phyloP scores from a whole-genome alignment of 23 tunicate species.

The Ciona savignyi region DNA sequence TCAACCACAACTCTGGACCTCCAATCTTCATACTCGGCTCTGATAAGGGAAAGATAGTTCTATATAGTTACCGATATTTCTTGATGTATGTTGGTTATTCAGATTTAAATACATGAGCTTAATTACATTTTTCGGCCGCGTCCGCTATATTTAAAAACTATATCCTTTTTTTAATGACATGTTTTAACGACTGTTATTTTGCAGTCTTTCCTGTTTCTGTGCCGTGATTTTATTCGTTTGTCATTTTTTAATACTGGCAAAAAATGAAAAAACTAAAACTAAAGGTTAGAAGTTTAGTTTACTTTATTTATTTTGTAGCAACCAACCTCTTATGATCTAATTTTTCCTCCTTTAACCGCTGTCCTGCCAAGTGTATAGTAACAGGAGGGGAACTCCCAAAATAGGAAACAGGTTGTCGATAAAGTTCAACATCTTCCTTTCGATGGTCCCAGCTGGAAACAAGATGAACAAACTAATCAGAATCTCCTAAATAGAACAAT shows the following conservation, averaged over 20 bases:
- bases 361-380: constrained; percentile 62
- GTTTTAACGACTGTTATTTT: no score
- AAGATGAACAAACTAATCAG: no score
- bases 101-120: no score
- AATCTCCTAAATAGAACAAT: no score
- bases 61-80: no score
- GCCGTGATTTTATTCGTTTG: no score
- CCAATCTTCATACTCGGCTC: constrained; percentile 45
- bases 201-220: no score
- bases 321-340: constrained; percentile 13
- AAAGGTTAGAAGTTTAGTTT: background rate
- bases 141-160: no score
- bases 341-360: constrained; percentile 21
- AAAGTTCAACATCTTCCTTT: constrained; percentile 46
- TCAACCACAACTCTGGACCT: constrained; percentile 42
- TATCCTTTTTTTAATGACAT: no score
- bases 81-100: no score
- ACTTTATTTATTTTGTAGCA: background rate
- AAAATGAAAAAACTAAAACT: background rate
- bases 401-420: constrained; percentile 26
- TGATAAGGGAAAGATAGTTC: constrained; percentile 13
- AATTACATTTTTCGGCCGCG: no score
- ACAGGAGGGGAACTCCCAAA: constrained; percentile 24
- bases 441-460: constrained; percentile 56
- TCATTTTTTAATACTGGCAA: no score